phyloP scores from a whole-genome alignment of 2,113 vertebrate species.

The Otus sunia region DNA sequence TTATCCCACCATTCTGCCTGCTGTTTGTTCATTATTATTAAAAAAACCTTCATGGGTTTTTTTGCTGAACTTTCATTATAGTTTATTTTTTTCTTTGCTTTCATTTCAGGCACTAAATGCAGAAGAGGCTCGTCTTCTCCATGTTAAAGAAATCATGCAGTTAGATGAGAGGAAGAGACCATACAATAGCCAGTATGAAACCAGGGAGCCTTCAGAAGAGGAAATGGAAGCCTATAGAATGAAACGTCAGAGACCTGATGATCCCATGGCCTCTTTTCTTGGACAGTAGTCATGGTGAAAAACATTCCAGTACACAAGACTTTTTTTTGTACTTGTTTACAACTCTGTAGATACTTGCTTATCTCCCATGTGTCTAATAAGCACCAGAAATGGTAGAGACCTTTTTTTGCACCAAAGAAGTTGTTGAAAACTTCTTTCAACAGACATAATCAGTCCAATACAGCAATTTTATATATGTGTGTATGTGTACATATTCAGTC shows the following conservation, averaged over 20 bases:
- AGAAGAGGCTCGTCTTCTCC: conserved; percentile 90
- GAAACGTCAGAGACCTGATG: conserved; percentile 88
- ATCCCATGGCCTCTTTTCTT: conserved; percentile 96
- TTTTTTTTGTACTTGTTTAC: neutral
- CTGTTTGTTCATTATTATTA: neutral
- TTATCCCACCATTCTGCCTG: neutral
- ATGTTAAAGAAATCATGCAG: conserved; percentile 87
- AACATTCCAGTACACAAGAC: neutral
- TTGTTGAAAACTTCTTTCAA: neutral
- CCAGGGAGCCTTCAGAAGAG: conserved; percentile 92
- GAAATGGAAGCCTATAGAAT: conserved; percentile 97
- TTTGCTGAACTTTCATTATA: neutral
- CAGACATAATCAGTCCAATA: neutral
- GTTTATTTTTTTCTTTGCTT: neutral
- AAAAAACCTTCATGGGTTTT: neutral
- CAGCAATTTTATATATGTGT: neutral
- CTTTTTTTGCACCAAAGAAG: neutral
- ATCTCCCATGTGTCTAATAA: neutral
- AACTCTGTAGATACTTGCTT: neutral
- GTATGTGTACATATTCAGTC: neutral
- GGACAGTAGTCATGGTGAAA: conserved; percentile 71
- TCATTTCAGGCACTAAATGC: conserved; percentile 86
- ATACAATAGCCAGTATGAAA: conserved; percentile 85
- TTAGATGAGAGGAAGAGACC: conserved; percentile 92
- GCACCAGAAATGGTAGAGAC: neutral